These are phyloP conservation scores for Prenolepis imparis DNA, from an alignment of 2,888 invertebrate genomes.

Conservation along the genomic window DNA sequence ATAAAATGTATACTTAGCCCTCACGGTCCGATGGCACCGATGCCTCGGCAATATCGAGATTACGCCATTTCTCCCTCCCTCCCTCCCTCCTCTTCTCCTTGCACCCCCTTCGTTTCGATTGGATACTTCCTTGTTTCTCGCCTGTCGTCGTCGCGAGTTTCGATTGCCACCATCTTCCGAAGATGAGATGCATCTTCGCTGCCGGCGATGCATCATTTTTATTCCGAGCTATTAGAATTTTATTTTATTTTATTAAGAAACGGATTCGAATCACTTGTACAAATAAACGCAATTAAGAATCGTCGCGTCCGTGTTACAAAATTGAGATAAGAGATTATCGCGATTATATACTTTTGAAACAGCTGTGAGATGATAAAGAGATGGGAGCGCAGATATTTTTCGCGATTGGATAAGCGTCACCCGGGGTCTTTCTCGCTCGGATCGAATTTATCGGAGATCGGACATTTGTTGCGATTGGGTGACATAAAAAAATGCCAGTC, in stretches of 20 bases:
- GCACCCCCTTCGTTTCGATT: background rate
- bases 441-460: background rate
- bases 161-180: constrained; percentile 23
- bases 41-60: constrained; percentile 72
- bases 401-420: background rate
- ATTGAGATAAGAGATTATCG: background rate
- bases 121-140: constrained; percentile 43
- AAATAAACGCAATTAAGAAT: too few species aligned
- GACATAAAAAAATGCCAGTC: constrained; percentile 1
- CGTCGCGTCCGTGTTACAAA: too few species aligned
- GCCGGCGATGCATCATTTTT: background rate
- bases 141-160: constrained; percentile 27
- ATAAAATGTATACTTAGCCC: constrained; percentile 86
- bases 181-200: background rate
- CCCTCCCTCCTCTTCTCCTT: background rate
- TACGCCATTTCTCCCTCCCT: constrained; percentile 49
- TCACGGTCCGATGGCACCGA: constrained; percentile 78
- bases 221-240: background rate
- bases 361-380: background rate
- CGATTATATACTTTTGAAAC: background rate
- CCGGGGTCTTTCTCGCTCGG: background rate
- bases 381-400: background rate
- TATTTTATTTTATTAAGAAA: background rate
- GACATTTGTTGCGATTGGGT: background rate
- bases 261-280: background rate